Evolutionary conservation across 2,113 vertebrate genomes (phyloP).

Genomic region (Lipotes vexillifer): DNA sequence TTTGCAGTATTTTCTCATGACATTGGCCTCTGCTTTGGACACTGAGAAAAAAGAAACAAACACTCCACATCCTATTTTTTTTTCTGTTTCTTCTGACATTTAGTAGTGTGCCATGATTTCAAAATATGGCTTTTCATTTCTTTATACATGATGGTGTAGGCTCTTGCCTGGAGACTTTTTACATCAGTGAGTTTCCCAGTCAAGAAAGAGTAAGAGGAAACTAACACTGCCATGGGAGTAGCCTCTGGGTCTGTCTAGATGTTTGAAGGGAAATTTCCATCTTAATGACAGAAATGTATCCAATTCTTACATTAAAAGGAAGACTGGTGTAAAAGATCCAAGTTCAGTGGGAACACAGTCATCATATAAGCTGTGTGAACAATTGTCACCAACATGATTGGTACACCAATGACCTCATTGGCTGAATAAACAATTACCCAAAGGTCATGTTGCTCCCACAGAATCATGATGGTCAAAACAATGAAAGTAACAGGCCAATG

Average conservation of each 20-base stretch:
- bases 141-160: neutral
- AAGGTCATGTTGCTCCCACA: neutral
- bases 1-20: slow-evolving; percentile 62
- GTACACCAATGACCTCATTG: neutral
- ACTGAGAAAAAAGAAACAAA: slow-evolving; percentile 43
- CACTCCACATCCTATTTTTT: neutral
- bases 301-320: neutral
- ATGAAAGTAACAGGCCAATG: accelerated
- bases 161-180: neutral
- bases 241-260: neutral
- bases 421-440: neutral
- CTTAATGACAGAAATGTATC: slow-evolving; percentile 26
- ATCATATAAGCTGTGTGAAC: neutral
- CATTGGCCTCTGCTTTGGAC: slow-evolving; percentile 48
- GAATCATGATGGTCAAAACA: neutral
- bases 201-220: neutral
- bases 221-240: accelerated
- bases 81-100: slow-evolving; percentile 27
- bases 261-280: neutral
- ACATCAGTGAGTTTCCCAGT: neutral
- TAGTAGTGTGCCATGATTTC: neutral
- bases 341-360: accelerated
- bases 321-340: neutral
- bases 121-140: neutral
- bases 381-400: accelerated